Base-by-base conservation (phyloP, 2,797 vertebrate genomes). In the Apodemus agrarius region DNA sequence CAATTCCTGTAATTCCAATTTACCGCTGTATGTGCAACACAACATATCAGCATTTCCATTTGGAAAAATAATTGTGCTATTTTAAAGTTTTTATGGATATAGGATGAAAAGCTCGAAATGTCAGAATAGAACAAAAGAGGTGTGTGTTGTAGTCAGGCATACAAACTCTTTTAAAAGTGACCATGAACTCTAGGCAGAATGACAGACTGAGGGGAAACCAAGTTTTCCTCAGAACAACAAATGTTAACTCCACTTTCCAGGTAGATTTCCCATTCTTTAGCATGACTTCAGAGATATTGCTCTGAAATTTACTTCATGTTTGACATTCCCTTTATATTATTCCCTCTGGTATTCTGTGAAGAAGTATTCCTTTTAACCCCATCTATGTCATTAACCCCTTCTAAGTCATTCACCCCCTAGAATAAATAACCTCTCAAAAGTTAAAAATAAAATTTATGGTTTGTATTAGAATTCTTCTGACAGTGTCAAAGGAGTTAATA, bases 401-500 rank as follows among this genome's bases (percentile, higher is more conserved):
- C 19, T 65, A 89, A 85, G 5, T 13, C 61, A 89, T 19, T 79
- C 52, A 65, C 43, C 40, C 79, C 1, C 13, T 29, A 80, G 43
- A 84, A 81, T 1, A 34, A 1, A 40, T 31, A 4, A 3, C 1
- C 34, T 96, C 88, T 79, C 31, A 67, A 61, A 85, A 11, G 34
- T 11, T 91, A 69, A 46, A 3, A 9, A 93, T 67, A 89, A 91
- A 37, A 74, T 54, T 67, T 67, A 85, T 74, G 37, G 29, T 49
- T 10, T n/a, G 78, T 93, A 57, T 95, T 83, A 54, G 29, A 37
- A 43, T 12, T 37, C 37, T 78, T 95, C 10, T 93, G 52, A 54
- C 29, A 90, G 3, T 80, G n/a, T 83, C 90, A 95, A 92, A n/a
- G 11, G 22, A 92, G 3, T 93, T 84, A 82, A 57, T 87, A 91